Conservation (phyloP, 2,888 invertebrate genomes). For the Melanargia galathea region DNA sequence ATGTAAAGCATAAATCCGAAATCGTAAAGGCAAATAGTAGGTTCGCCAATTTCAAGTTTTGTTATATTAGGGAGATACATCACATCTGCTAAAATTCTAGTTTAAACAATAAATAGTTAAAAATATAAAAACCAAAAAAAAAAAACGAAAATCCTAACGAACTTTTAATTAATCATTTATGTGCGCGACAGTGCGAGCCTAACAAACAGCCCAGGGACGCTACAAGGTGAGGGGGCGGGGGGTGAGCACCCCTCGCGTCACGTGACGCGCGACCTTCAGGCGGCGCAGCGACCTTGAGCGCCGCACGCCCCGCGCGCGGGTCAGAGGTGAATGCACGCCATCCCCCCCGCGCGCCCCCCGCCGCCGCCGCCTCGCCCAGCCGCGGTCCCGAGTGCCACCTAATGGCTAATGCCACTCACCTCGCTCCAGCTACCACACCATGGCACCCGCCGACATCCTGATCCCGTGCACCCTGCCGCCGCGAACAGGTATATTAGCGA, state of each 20-base stretch:
- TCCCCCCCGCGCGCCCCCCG: slow-evolving; percentile 52
- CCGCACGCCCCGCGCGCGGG: slow-evolving; percentile 78
- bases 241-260: slow-evolving; percentile 71
- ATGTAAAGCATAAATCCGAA: no score
- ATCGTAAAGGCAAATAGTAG: no score
- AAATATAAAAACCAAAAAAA: not conserved
- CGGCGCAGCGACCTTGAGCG: slow-evolving; percentile 82
- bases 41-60: no score
- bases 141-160: no score
- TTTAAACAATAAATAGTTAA: no score
- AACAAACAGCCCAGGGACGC: slow-evolving; percentile 50
- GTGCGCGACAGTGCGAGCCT: slow-evolving; percentile 53
- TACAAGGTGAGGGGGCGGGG: slow-evolving; percentile 52
- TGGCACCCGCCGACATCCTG: slow-evolving; percentile 59
- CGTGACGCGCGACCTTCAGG: slow-evolving; percentile 79
- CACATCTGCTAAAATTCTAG: no score
- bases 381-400: slow-evolving; percentile 54
- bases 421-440: slow-evolving; percentile 62
- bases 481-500: slow-evolving; percentile 75
- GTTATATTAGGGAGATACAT: no score
- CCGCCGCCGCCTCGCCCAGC: slow-evolving; percentile 52
- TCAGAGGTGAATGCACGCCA: slow-evolving; percentile 82
- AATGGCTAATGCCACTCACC: slow-evolving; percentile 67
- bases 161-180: slow-evolving; percentile 46
- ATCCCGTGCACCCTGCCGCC: slow-evolving; percentile 64